These are phyloP conservation scores for Drosophila formosana DNA, from an alignment of 2,888 invertebrate species.

Conservation along the genomic window DNA sequence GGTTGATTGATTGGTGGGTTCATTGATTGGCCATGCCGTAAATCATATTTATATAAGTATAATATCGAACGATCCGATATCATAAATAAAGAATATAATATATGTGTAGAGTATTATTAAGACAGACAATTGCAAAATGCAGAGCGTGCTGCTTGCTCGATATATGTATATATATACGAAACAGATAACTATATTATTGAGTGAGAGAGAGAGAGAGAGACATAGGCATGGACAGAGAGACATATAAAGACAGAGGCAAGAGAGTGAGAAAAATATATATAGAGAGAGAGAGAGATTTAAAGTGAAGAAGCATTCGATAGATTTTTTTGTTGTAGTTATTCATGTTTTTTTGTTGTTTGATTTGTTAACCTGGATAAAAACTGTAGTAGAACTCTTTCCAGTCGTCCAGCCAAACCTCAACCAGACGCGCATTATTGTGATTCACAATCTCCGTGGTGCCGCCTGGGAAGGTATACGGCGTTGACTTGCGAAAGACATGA, in stretches of 20 bases:
- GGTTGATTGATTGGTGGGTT: conserved; percentile 15
- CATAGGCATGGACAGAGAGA: conserved; percentile 23
- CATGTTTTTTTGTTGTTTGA: conserved; percentile 35
- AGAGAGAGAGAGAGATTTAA: conserved; percentile 57
- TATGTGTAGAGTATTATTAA: conserved; percentile 43
- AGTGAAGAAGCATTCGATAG: conserved; percentile 69
- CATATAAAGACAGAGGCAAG: conserved; percentile 33
- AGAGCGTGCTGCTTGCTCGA: conserved; percentile 65
- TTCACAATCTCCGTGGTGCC: conserved; percentile 98
- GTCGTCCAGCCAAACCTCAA: conserved; percentile 99
- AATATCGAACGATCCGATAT: conserved; percentile 23
- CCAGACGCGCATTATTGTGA: conserved; percentile 99
- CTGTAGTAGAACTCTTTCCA: conserved; percentile 99
- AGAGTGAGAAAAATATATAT: conserved; percentile 31
- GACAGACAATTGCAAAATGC: conserved; percentile 71
- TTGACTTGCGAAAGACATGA: conserved; percentile 98
- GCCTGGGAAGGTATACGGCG: conserved; percentile 99
- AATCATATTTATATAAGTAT: conserved; percentile 51
- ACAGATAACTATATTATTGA: conserved; percentile 52
- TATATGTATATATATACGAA: conserved; percentile 57
- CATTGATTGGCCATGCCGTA: conserved; percentile 66
- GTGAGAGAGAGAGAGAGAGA: conserved; percentile 35
- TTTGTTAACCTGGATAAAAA: conserved; percentile 95
- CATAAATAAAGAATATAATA: conserved; percentile 56
- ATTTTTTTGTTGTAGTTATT: conserved; percentile 31